Conservation (phyloP, 2,888 invertebrate species). For the Caenorhabditis sp. region DNA sequence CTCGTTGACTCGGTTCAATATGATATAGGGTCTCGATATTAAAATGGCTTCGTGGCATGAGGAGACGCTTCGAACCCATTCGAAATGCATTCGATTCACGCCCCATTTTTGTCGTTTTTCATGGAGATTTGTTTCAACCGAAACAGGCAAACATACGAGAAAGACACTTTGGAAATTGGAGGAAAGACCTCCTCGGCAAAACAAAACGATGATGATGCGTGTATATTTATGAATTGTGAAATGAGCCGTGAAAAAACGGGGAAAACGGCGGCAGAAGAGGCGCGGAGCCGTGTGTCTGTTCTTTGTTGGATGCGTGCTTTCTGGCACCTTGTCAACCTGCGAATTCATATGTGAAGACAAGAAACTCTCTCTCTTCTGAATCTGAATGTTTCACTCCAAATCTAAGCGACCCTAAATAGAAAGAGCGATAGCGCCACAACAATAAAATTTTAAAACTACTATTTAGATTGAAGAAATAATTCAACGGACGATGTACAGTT, state of each 20-base stretch:
- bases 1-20: too few relatives aligned
- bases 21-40: conserved; percentile 36
- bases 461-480: too few relatives aligned
- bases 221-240: conserved; percentile 25
- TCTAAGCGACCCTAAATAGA: too few relatives aligned
- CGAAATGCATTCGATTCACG: conserved; percentile 53
- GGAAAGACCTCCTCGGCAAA: neutral
- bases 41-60: conserved; percentile 3
- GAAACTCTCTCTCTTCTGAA: too few relatives aligned
- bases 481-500: conserved; percentile 10
- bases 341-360: too few relatives aligned
- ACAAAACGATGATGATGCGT: conserved; percentile 10
- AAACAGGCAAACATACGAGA: conserved; percentile 1
- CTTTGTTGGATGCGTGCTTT: too few relatives aligned
- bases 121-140: conserved; percentile 26
- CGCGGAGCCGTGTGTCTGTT: too few relatives aligned
- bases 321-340: conserved; percentile 14
- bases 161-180: conserved; percentile 4
- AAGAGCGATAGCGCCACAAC: too few relatives aligned
- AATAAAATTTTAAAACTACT: too few relatives aligned
- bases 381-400: too few relatives aligned
- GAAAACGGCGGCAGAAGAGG: neutral
- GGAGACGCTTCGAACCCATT: conserved; percentile 33
- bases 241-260: conserved; percentile 14
- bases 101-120: conserved; percentile 22